A percentile compares a stretch with the other conserved stretches of the same genome.
These are phyloP conservation scores for Sericinus montela DNA, from an alignment of 2,888 invertebrate species.

Conservation along the genomic window DNA sequence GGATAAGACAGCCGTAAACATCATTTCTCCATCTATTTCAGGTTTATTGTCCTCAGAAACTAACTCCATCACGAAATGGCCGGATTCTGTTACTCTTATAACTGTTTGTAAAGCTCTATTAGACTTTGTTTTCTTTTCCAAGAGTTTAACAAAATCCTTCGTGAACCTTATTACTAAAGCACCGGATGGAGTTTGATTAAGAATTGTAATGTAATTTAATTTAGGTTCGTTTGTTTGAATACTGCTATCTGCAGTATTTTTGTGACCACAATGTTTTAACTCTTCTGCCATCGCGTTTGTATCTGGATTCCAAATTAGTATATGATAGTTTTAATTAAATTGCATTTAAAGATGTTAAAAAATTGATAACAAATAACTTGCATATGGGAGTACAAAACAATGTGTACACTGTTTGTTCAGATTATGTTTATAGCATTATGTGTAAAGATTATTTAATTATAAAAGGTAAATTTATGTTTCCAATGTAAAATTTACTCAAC, in stretches of 20 bases:
- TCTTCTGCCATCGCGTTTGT: constrained; percentile 38
- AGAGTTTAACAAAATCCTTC: constrained; percentile 33
- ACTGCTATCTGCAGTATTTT: background rate
- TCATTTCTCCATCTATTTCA: constrained; percentile 9
- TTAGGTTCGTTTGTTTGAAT: background rate
- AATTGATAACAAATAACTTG: background rate
- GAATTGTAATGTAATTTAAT: constrained; percentile 22
- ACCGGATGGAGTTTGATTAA: constrained; percentile 35
- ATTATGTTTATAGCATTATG: too few species aligned
- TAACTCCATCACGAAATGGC: constrained; percentile 33
- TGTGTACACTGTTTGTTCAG: too few species aligned
- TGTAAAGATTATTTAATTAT: too few species aligned
- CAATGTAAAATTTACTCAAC: too few species aligned
- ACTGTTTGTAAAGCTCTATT: constrained; percentile 28
- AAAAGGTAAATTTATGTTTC: too few species aligned
- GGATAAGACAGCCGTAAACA: constrained; percentile 26
- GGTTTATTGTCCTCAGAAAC: constrained; percentile 17
- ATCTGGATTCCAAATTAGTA: constrained; percentile 39
- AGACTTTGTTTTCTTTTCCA: constrained; percentile 32
- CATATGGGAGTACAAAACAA: constrained; percentile 60
- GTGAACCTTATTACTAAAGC: constrained; percentile 37
- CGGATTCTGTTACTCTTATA: constrained; percentile 34
- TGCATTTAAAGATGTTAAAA: background rate
- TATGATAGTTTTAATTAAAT: background rate
- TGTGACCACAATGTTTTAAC: constrained; percentile 17